Conservation (phyloP, 2,113 vertebrate genomes). For the Camelus dromedarius region DNA sequence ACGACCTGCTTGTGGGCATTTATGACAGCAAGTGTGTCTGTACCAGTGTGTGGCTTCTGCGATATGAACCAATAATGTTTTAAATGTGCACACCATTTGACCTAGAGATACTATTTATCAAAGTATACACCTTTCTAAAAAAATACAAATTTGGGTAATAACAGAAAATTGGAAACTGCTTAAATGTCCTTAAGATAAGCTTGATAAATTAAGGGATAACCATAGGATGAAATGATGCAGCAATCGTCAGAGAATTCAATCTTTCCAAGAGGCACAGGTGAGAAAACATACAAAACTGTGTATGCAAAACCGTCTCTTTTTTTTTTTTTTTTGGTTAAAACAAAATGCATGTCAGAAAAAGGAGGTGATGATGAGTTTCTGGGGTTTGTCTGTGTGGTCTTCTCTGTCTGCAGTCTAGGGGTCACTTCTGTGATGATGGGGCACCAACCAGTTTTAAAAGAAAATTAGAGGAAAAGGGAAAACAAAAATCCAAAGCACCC, state of each 20-base stretch:
- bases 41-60: too few relatives aligned
- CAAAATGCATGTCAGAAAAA: background rate
- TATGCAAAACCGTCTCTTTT: background rate
- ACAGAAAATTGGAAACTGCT: background rate
- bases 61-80: background rate
- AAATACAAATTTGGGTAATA: background rate
- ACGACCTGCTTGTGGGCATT: rapidly evolving
- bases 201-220: background rate
- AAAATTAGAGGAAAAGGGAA: background rate
- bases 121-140: background rate
- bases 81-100: background rate
- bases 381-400: background rate
- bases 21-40: rapidly evolving
- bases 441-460: background rate
- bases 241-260: background rate
- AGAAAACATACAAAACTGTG: background rate
- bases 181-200: background rate
- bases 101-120: background rate
- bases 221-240: background rate
- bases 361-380: background rate
- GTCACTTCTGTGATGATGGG: background rate
- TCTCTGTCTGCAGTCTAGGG: background rate
- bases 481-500: background rate
- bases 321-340: background rate
- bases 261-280: background rate